phyloP scores from a whole-genome alignment of 1,140 invertebrate species.

The Copidosoma floridanum region DNA sequence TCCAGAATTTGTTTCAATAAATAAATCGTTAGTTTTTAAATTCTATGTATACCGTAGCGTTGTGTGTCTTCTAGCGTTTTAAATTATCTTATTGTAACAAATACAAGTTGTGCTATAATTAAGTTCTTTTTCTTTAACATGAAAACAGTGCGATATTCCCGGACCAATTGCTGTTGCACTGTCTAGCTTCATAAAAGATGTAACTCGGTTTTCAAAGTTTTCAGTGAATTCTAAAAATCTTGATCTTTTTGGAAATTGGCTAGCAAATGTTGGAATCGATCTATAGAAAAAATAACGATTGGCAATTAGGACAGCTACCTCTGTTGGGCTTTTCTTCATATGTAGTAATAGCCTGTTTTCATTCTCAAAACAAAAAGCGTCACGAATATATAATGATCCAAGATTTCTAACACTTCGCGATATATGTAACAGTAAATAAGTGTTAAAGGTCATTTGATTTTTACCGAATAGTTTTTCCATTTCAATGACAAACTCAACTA shows the following conservation, averaged over 20 bases:
- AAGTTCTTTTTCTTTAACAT: slow-evolving; percentile 3
- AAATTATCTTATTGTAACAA: slow-evolving; percentile 17
- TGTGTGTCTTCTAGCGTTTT: slow-evolving; percentile 5
- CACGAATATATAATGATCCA: slow-evolving; percentile 10
- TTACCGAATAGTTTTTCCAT: slow-evolving; percentile 7
- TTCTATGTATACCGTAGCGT: slow-evolving; percentile 7
- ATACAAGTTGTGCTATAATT: neutral
- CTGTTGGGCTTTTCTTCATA: slow-evolving; percentile 15
- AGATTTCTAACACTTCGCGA: neutral
- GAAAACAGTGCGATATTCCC: neutral
- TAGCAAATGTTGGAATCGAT: neutral
- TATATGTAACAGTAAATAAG: slow-evolving; percentile 10
- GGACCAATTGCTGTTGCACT: neutral
- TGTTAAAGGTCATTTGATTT: slow-evolving; percentile 13
- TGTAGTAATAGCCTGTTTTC: slow-evolving; percentile 11
- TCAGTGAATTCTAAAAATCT: slow-evolving; percentile 6
- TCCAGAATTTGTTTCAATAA: slow-evolving; percentile 6
- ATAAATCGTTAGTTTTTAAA: slow-evolving; percentile 17
- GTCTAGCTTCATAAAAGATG: neutral
- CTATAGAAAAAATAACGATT: slow-evolving; percentile 21
- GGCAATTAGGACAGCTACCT: slow-evolving; percentile 11
- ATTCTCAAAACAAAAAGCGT: slow-evolving; percentile 15
- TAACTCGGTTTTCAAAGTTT: slow-evolving; percentile 13
- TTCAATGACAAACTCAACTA: slow-evolving; percentile 3
- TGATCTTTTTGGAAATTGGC: neutral